Conservation (phyloP, 2,113 vertebrate genomes). For the Rhea americana region DNA sequence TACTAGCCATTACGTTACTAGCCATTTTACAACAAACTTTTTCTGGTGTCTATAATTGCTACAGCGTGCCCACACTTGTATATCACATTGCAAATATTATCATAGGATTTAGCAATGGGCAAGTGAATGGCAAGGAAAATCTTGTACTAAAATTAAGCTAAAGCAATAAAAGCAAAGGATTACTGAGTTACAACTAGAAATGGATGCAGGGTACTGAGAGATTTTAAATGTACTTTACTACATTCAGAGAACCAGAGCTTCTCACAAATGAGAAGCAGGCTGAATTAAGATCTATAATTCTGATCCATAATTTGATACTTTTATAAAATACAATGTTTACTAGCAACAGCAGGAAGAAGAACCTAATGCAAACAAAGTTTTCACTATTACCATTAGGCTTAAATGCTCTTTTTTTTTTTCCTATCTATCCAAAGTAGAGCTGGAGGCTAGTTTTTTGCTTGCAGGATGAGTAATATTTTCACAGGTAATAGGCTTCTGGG, state of each 20-base stretch:
- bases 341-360: not conserved
- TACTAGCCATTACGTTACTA: not conserved
- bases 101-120: not conserved
- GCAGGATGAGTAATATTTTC: not conserved
- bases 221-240: not conserved
- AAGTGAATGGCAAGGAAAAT: not conserved
- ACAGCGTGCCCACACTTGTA: not conserved
- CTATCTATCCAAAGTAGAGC: not conserved
- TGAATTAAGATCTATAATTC: not conserved
- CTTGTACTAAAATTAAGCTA: not conserved
- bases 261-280: not conserved
- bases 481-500: not conserved
- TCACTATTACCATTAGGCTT: not conserved
- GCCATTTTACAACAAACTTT: fast-evolving
- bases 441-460: not conserved
- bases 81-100: not conserved
- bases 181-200: not conserved
- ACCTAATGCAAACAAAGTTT: not conserved
- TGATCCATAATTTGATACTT: not conserved
- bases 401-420: not conserved
- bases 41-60: not conserved
- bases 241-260: not conserved
- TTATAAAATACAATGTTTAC: not conserved
- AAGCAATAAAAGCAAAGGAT: not conserved
- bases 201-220: not conserved